phyloP scores from a whole-genome alignment of 1,140 invertebrate genomes.

The Tetramorium parvispinum region DNA sequence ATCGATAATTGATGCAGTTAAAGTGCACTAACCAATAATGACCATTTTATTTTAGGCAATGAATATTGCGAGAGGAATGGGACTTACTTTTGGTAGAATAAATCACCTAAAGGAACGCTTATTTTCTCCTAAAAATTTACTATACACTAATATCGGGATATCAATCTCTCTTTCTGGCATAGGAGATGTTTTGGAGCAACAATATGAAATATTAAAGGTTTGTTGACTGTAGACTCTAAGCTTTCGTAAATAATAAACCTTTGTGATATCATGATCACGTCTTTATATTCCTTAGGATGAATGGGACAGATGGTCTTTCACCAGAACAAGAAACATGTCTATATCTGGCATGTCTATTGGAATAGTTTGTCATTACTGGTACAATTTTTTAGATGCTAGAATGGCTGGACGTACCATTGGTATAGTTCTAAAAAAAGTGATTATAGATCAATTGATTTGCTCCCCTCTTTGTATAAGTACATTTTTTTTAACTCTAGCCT shows the following conservation, averaged over 20 bases:
- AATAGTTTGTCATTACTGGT: conserved; percentile 95
- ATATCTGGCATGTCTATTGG: conserved; percentile 92
- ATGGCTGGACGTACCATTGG: conserved; percentile 89
- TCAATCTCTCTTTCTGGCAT: conserved; percentile 91
- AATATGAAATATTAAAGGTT: conserved; percentile 91
- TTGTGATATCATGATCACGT: background rate
- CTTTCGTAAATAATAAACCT: background rate
- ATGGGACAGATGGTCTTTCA: conserved; percentile 88
- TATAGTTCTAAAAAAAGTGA: conserved; percentile 93
- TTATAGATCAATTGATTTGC: conserved; percentile 95
- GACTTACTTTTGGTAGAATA: conserved; percentile 38
- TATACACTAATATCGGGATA: conserved; percentile 94
- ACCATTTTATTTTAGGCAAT: conserved; percentile 55
- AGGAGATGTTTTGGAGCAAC: conserved; percentile 94
- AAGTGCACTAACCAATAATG: background rate
- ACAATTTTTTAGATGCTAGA: conserved; percentile 89
- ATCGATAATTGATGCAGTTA: background rate
- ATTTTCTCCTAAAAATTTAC: conserved; percentile 91
- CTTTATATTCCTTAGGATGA: conserved; percentile 78
- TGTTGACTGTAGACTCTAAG: background rate
- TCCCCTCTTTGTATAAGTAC: conserved; percentile 93
- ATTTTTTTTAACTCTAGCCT: conserved; percentile 92
- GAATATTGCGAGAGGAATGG: conserved; percentile 33
- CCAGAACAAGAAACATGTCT: conserved; percentile 92
- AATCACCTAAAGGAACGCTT: conserved; percentile 73